Evolutionary conservation across 2,113 vertebrate species (phyloP).

Genomic region (Natator depressus): DNA sequence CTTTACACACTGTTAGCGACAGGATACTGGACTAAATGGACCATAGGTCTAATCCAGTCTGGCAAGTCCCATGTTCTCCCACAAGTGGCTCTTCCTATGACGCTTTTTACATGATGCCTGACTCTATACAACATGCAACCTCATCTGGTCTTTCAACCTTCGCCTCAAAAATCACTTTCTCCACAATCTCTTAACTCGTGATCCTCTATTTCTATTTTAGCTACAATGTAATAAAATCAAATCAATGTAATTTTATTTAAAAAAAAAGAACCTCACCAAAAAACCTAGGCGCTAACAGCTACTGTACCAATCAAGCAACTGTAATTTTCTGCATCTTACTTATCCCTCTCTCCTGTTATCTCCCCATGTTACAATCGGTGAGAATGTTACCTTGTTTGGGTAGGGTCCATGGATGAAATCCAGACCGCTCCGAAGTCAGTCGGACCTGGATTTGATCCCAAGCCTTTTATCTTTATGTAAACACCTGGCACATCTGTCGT

Average conservation of each 20-base stretch:
- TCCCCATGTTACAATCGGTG: not conserved
- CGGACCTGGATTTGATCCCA: not conserved
- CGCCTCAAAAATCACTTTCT: not conserved
- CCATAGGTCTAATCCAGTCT: not conserved
- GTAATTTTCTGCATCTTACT: not conserved
- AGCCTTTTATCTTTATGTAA: not conserved
- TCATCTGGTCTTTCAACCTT: not conserved
- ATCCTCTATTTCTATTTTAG: not conserved
- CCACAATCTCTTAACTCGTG: accelerated
- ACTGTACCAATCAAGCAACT: not conserved
- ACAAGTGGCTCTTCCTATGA: not conserved
- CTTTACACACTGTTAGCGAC: not conserved
- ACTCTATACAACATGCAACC: not conserved
- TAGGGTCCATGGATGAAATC: not conserved
- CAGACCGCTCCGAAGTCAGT: not conserved
- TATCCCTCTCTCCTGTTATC: not conserved
- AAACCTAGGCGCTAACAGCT: not conserved
- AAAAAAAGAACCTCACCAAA: not conserved
- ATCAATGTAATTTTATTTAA: accelerated
- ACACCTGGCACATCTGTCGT: not conserved
- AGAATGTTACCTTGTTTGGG: not conserved
- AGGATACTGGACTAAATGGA: not conserved
- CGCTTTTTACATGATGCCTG: not conserved
- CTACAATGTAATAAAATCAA: not conserved
- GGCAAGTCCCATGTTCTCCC: not conserved